Conservation (phyloP, 2,888 invertebrate species). For the Clepsis dumicolana region DNA sequence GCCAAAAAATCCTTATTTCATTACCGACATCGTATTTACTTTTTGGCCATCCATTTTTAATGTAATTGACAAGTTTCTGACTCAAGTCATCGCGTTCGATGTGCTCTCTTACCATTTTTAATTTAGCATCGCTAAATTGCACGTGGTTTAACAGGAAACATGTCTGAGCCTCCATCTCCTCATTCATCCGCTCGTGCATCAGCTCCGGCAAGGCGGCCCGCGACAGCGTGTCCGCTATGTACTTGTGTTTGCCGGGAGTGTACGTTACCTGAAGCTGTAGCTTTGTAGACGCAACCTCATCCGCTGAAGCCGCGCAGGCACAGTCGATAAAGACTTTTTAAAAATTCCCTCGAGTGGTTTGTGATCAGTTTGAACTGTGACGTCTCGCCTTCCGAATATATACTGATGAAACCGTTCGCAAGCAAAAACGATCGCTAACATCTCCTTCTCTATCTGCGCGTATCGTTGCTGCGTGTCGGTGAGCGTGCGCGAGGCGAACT, state of each 20-base stretch:
- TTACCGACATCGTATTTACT: background rate
- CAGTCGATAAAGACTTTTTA: constrained; percentile 2
- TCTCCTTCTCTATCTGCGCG: too few species aligned
- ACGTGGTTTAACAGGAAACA: too few species aligned
- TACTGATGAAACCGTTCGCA: too few species aligned
- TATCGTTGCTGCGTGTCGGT: background rate
- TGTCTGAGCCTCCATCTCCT: too few species aligned
- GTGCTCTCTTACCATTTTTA: background rate
- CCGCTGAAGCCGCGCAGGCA: constrained; percentile 7
- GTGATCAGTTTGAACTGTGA: constrained; percentile 6
- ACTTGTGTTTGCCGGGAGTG: too few species aligned
- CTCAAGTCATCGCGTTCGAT: background rate
- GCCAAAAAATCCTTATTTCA: background rate
- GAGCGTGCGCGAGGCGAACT: too few species aligned
- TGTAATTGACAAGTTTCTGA: background rate
- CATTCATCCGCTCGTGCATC: too few species aligned
- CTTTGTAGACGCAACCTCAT: constrained; percentile 6
- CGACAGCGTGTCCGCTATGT: too few species aligned
- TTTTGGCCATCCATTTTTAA: constrained; percentile 7
- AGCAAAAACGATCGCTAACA: too few species aligned
- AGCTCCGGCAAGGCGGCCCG: too few species aligned
- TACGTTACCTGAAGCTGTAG: background rate
- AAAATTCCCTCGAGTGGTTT: constrained; percentile 12
- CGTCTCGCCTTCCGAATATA: background rate
- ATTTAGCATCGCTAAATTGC: background rate